These are phyloP conservation scores for Myotis vivesi DNA, from an alignment of 2,797 vertebrate species.

Conservation along the genomic window DNA sequence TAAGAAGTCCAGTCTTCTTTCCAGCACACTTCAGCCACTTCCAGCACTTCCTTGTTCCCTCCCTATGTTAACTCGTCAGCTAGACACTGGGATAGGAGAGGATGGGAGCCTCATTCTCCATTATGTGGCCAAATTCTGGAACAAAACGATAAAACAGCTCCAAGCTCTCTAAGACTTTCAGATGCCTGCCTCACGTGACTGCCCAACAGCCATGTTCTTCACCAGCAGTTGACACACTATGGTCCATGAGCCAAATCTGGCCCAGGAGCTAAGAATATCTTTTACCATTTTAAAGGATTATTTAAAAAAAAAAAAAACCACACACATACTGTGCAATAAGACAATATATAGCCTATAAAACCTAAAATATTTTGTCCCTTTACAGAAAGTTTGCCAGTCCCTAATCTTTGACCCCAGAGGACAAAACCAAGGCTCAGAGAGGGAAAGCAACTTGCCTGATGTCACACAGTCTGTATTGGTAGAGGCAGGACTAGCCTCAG, in stretches of 20 bases:
- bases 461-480: background rate
- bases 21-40: background rate
- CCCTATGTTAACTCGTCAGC: background rate
- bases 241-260: background rate
- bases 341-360: background rate
- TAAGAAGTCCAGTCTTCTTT: background rate
- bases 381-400: background rate
- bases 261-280: background rate
- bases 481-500: background rate
- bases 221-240: background rate
- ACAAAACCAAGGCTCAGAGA: slow-evolving; percentile 29
- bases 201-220: background rate
- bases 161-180: background rate
- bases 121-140: background rate
- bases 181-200: background rate
- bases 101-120: background rate
- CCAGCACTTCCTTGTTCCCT: background rate
- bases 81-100: background rate
- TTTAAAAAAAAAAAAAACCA: background rate
- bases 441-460: background rate
- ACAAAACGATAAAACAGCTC: background rate
- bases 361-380: background rate
- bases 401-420: background rate
- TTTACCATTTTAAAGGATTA: background rate
- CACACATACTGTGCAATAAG: background rate